Conservation (phyloP, 2,888 invertebrate genomes). For the Hyles lineata region DNA sequence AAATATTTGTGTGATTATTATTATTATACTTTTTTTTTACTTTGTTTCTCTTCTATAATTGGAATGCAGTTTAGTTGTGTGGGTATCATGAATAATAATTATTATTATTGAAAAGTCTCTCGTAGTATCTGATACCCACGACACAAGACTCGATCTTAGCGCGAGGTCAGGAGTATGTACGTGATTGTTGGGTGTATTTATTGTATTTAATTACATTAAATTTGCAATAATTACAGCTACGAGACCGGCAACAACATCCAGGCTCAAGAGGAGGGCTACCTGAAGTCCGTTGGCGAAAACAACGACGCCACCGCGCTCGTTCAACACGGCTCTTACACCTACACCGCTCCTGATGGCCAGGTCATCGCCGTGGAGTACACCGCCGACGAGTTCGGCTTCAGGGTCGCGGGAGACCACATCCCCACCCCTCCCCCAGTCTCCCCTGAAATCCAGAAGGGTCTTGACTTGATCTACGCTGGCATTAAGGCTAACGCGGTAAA, state of each 20-base stretch:
- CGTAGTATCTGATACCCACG: too few species aligned
- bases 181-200: too few species aligned
- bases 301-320: slow-evolving; percentile 86
- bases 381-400: slow-evolving; percentile 93
- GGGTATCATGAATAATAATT: too few species aligned
- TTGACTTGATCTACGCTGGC: slow-evolving; percentile 94
- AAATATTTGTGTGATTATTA: too few species aligned
- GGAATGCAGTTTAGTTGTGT: too few species aligned
- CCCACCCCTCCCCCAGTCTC: slow-evolving; percentile 94
- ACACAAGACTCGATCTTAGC: too few species aligned
- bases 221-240: slow-evolving; percentile 83
- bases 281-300: slow-evolving; percentile 88
- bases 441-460: slow-evolving; percentile 93
- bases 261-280: slow-evolving; percentile 91
- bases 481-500: slow-evolving; percentile 86
- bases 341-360: slow-evolving; percentile 92
- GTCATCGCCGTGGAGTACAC: slow-evolving; percentile 90
- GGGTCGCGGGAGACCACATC: slow-evolving; percentile 91
- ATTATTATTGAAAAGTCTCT: too few species aligned
- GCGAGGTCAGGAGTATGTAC: too few species aligned
- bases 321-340: slow-evolving; percentile 91
- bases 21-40: too few species aligned
- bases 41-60: too few species aligned
- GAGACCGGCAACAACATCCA: slow-evolving; percentile 93
- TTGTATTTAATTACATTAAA: not conserved